Evolutionary conservation across 2,888 invertebrate species (phyloP).

Genomic region (Drosophila dives): DNA sequence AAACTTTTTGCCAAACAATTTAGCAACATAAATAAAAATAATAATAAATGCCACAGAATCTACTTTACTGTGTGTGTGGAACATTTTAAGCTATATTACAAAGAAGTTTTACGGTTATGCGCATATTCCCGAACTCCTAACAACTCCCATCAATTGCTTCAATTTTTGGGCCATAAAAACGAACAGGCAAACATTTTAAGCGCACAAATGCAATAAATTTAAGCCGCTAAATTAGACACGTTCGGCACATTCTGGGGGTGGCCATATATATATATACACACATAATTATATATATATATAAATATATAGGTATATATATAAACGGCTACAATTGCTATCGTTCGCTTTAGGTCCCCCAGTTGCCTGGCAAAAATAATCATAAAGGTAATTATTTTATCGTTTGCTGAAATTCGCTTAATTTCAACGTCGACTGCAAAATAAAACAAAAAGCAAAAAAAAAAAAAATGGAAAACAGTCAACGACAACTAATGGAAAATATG

Average conservation of each 20-base stretch:
- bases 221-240: constrained; percentile 74
- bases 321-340: constrained; percentile 20
- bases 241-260: constrained; percentile 54
- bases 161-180: constrained; percentile 58
- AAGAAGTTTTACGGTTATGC: constrained; percentile 35
- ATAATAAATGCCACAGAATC: constrained; percentile 1
- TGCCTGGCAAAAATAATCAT: constrained; percentile 66
- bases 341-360: constrained; percentile 1
- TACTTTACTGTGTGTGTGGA: neutral
- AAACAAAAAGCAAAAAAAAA: constrained; percentile 8
- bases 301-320: neutral
- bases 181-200: constrained; percentile 68
- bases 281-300: constrained; percentile 3
- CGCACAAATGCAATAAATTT: constrained; percentile 71
- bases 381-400: constrained; percentile 78
- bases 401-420: constrained; percentile 73
- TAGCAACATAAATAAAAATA: neutral
- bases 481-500: constrained; percentile 67
- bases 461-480: constrained; percentile 11
- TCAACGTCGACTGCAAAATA: constrained; percentile 41
- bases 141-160: constrained; percentile 49
- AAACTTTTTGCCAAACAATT: neutral
- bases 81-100: constrained; percentile 6
- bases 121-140: constrained; percentile 30
- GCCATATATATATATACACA: constrained; percentile 4